Evolutionary conservation across 2,888 invertebrate genomes (phyloP), one percentile per base, ranked within the genome.

Genomic region (Drosophila melanosoma): DNA sequence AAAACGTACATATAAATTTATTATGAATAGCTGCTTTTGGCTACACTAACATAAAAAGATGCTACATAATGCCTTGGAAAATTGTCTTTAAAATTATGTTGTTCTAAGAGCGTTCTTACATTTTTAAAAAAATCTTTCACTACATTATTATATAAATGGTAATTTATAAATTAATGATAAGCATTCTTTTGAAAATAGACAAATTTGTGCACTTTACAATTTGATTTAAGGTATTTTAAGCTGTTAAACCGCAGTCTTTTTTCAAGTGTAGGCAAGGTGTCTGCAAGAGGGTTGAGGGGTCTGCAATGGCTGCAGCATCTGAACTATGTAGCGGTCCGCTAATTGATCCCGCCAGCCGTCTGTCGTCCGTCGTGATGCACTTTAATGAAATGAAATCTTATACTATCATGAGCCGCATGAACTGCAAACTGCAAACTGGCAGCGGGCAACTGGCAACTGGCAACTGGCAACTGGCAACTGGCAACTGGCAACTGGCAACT

Each of bases 321-420:
- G 65, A 80, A 71, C 79, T 80, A 82, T 79, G 75, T 71, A 79
- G 79, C 82, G 79, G 76, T 20, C 72, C 74, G 75, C 82, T 87
- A 89, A 85, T 85, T 85, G 85, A 85, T 90, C 90, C 85, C 86
- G 73, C 75, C 76, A 72, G 70, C 69, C 59, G 79, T 76, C 90
- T 58, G 83, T 69, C 59, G 86, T 90, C 91, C n/a, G n/a, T n/a
- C n/a, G n/a, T 93, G 92, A 92, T 92, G 92, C 90, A 93, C 91
- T 92, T 93, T 92, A 92, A 92, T 92, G 92, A 93, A 92, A 93
- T 92, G 93, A 93, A 92, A 92, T 92, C 92, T 92, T 92, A 92
- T 92, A 92, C 83, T 83, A 87, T 90, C 90, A 87, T 89, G 90
- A 90, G 74, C 71, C 73, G 87, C 82, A 89, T 89, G 87, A 89